phyloP scores from a whole-genome alignment of 2,113 vertebrate species.

The Pelmatolapia mariae region DNA sequence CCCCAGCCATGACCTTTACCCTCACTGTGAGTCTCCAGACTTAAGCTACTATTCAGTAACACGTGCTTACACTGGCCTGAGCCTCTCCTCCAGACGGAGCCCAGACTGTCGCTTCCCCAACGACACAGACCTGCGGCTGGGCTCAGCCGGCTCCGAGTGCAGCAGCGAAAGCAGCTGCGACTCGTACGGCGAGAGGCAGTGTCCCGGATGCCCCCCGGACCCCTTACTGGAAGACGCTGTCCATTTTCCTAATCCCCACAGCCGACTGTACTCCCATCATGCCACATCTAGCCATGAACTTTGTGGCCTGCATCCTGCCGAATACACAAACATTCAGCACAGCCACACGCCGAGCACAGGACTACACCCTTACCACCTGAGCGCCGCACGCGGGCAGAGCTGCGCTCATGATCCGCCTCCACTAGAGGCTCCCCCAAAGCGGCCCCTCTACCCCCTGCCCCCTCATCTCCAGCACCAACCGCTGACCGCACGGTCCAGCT shows the following conservation, averaged over 20 bases:
- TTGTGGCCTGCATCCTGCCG: conserved; percentile 74
- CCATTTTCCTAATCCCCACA: conserved; percentile 72
- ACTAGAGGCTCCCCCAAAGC: conserved; percentile 79
- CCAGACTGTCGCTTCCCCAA: conserved; percentile 83
- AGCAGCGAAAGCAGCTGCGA: conserved; percentile 91
- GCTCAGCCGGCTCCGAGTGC: conserved; percentile 88
- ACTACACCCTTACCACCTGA: conserved; percentile 78
- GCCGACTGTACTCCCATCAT: conserved; percentile 71
- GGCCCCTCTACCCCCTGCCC: conserved; percentile 79
- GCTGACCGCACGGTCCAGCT: conserved; percentile 80
- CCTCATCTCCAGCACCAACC: conserved; percentile 82
- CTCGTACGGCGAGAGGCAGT: conserved; percentile 82
- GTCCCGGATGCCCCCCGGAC: conserved; percentile 80
- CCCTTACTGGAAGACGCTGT: conserved; percentile 79
- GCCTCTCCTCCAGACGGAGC: conserved; percentile 79
- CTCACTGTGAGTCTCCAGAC: conserved; percentile 92
- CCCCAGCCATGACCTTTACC: conserved; percentile 84
- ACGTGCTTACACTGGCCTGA: conserved; percentile 81
- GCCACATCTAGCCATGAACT: conserved; percentile 69
- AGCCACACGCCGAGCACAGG: conserved; percentile 66
- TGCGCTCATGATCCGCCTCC: conserved; percentile 81
- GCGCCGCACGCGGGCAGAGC: conserved; percentile 75
- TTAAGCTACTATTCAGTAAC: conserved; percentile 88
- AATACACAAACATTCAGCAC: conserved; percentile 75
- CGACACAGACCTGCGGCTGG: conserved; percentile 82